Conservation (phyloP, 2,113 vertebrate species). For the Empidonax alnorum region DNA sequence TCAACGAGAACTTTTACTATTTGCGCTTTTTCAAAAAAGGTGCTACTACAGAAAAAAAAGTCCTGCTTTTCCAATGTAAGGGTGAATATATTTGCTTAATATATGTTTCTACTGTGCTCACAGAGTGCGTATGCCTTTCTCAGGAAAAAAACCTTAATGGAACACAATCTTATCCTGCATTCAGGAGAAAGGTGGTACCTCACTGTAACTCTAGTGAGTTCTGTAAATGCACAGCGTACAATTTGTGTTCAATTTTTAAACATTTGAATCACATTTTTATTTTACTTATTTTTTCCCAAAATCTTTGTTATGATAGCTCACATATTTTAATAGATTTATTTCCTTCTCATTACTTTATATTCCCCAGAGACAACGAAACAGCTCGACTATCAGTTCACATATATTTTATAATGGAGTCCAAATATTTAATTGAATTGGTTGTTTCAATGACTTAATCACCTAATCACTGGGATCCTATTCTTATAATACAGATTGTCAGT, state of each 20-base stretch:
- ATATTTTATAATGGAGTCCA: background rate
- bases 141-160: background rate
- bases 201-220: background rate
- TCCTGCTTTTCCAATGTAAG: background rate
- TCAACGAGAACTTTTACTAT: background rate
- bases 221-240: background rate
- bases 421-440: slow-evolving; percentile 34
- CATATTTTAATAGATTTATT: background rate
- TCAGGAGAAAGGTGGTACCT: background rate
- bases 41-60: background rate
- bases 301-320: background rate
- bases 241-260: background rate
- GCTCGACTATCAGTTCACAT: background rate
- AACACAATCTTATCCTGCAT: background rate
- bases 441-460: slow-evolving; percentile 14
- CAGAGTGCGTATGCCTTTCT: background rate
- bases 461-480: slow-evolving; percentile 4
- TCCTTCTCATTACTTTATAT: background rate
- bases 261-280: background rate
- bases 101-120: background rate
- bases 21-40: background rate
- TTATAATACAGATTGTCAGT: background rate
- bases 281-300: background rate
- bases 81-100: background rate
- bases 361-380: background rate